Base-by-base conservation (phyloP, 2,888 invertebrate species). In the Aplocera efformata region DNA sequence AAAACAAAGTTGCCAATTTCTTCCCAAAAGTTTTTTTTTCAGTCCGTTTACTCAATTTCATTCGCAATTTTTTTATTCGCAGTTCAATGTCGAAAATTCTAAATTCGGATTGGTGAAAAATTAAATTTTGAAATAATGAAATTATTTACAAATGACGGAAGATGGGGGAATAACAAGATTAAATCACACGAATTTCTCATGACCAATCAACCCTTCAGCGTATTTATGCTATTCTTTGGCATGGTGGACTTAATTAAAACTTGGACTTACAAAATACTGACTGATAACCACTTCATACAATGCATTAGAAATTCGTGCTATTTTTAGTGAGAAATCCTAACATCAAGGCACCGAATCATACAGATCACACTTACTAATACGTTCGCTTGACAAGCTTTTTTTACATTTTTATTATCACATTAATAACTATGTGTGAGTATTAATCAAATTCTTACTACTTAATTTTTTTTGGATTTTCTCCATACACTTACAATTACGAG, bases 391-490 rank as follows among this genome's bases (percentile, higher is more conserved):
- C 21, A 79, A 77, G 76, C 78, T 65, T 67, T 69, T 77, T 80
- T 80, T 78, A 3, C 13, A 17, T 72, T 26, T 59, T 54, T 66
- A 74, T 79, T 80, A 83, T 86, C 84, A 85, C 84, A 83, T 84
- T 76, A n/a, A n/a, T n/a, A n/a, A n/a, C n/a, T 72, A 80, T 64
- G 81, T 82, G 84, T 83, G 83, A 80, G 72, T 75, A 70, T 73
- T 71, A 72, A 64, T 61, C 74, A 64, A 63, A 28, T 62, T 58
- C 63, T 74, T 70, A 70, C 56, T 63, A 52, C 60, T 66, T 67
- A 77, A 73, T 71, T 68, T 63, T 64, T 76, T 78, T 75, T 77
- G 13, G 13, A 17, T 68, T 57, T 63, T 50, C 32, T 56, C 62
- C 65, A 65, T 63, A 58, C 48, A 46, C 28, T 56, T 42, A 65